These are phyloP conservation scores for Garrulus glandarius DNA, from an alignment of 2,797 vertebrate species.

Conservation along the genomic window DNA sequence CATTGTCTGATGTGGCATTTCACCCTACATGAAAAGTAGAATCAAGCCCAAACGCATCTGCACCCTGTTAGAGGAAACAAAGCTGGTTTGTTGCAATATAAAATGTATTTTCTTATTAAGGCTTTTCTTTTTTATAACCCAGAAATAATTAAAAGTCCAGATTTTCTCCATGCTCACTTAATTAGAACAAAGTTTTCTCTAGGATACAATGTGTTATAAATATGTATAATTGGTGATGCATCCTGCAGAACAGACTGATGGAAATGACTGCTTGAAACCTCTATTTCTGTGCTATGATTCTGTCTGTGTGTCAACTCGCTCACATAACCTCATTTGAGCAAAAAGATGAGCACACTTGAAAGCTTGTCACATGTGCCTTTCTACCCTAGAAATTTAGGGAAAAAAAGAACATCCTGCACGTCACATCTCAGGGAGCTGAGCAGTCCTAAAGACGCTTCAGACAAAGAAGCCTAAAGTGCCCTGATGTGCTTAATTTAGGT, in stretches of 20 bases:
- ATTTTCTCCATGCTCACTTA: background rate
- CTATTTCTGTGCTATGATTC: background rate
- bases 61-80: background rate
- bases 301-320: background rate
- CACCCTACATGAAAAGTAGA: background rate
- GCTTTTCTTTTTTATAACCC: background rate
- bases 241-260: background rate
- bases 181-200: conserved; percentile 6
- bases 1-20: background rate
- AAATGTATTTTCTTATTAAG: background rate
- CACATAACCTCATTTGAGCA: background rate
- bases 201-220: background rate
- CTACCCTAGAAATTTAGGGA: background rate
- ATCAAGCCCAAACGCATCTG: background rate
- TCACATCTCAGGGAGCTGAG: background rate
- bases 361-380: background rate
- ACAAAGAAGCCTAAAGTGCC: background rate
- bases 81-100: background rate
- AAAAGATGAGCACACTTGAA: background rate
- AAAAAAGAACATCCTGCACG: background rate
- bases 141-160: conserved; percentile 3
- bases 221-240: background rate
- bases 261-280: background rate
- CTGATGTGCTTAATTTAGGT: background rate
- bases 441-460: background rate